Evolutionary conservation across 2,113 vertebrate genomes (phyloP), one percentile per base, ranked within the genome.

Genomic region (Limanda limanda): DNA sequence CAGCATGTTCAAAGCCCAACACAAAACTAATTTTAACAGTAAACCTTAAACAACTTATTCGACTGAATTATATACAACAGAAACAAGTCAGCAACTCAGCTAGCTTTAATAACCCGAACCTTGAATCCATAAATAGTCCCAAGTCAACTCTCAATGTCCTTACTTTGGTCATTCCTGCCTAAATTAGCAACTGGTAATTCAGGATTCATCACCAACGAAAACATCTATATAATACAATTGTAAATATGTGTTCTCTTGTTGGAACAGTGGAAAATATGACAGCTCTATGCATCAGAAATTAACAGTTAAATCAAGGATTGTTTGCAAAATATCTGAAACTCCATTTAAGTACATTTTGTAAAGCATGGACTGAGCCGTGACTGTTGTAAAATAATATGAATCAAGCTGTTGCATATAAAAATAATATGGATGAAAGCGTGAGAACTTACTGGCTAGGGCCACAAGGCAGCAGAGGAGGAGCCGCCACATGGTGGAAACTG

Each of bases 381-480:
- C 27, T 61, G 31, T 13, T 61, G 5, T 61, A n/a, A 40, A 14
- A 62, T 2, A 52, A 20, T 8, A n/a, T 9, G 2, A 52, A 52
- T 52, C 0, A 52, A 18, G 15, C 15, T 10, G 2, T 6, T n/a
- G 18, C 9, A 52, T 17, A 17, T 5, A 11, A 23, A 62, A 62
- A 14, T 14, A 17, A 23, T 23, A 21, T 2, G 2, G 51, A 55
- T 20, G 48, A 61, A 14, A 10, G 1, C 21, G 37, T 65, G 3
- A 54, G 42, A 70, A 93, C 92, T 89, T 87, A 95, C 94, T 56
- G 72, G 89, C 83, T 71, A 94, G 69, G 1, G 90, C 88, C 83
- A 93, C 88, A 51, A 93, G 86, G 82, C 93, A 91, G 79, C 86
- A 93, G 27, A 94, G 69, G 21, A 93, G 66, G 60, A 93, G 48